A percentile compares a stretch with the other conserved stretches of the same genome.
phyloP scores from a whole-genome alignment of 2,797 vertebrate species.

The Smutsia gigantea region DNA sequence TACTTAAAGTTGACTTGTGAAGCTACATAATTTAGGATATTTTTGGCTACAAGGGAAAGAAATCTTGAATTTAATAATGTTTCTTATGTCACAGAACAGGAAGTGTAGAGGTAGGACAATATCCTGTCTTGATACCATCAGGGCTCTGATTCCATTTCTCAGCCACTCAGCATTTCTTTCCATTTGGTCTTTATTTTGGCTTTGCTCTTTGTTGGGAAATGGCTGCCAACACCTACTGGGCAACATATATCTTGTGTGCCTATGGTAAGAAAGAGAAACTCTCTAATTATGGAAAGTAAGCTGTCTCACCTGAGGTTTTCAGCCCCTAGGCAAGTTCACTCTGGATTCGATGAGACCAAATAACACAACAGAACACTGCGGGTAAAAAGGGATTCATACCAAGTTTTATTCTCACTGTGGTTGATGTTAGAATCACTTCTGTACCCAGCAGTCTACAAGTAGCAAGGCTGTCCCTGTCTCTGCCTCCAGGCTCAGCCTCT shows the following conservation, averaged over 20 bases:
- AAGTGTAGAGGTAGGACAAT: background rate
- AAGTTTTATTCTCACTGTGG: too few relatives aligned
- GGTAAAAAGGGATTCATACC: too few relatives aligned
- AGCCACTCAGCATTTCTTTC: background rate
- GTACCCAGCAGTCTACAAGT: too few relatives aligned
- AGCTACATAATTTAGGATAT: background rate
- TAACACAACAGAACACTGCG: too few relatives aligned
- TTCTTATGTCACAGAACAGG: background rate
- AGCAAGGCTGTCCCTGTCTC: too few relatives aligned
- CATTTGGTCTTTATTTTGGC: background rate
- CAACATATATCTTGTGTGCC: background rate
- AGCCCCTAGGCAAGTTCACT: too few relatives aligned
- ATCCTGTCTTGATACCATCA: accelerated
- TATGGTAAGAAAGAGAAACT: background rate
- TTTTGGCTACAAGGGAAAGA: background rate
- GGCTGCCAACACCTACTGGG: background rate
- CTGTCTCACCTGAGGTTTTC: too few relatives aligned
- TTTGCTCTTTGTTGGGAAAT: background rate
- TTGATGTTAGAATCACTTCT: too few relatives aligned
- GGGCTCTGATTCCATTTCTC: background rate
- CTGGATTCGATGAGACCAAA: too few relatives aligned
- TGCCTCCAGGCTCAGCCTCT: too few relatives aligned
- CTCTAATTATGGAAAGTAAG: background rate
- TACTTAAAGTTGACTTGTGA: background rate
- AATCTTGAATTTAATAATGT: background rate